Conservation (phyloP, 2,888 invertebrate genomes). For the Isotomurus palustris region DNA sequence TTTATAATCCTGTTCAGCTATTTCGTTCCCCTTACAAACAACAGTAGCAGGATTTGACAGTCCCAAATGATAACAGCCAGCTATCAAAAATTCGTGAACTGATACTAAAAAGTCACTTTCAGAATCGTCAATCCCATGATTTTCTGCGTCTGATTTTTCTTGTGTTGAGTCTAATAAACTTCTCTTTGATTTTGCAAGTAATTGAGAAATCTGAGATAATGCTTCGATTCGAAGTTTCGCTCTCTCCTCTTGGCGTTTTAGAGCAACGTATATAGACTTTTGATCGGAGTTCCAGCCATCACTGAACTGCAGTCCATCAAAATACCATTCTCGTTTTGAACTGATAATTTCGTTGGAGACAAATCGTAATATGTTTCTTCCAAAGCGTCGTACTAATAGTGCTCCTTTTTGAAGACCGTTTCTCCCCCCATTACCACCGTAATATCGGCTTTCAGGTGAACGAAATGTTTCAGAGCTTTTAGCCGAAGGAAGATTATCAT, state of each 20-base stretch:
- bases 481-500: constrained; percentile 6
- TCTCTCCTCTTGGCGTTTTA: constrained; percentile 40
- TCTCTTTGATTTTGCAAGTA: constrained; percentile 30
- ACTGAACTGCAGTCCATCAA: constrained; percentile 1
- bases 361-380: constrained; percentile 35
- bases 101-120: constrained; percentile 36
- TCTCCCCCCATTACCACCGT: neutral
- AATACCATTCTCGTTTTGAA: constrained; percentile 34
- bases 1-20: constrained; percentile 45
- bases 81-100: constrained; percentile 56
- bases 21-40: neutral
- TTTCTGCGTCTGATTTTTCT: neutral
- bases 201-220: constrained; percentile 32
- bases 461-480: constrained; percentile 35
- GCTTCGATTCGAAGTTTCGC: constrained; percentile 42
- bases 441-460: constrained; percentile 20
- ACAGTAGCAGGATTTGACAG: constrained; percentile 35
- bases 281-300: constrained; percentile 42
- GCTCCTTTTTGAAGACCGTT: constrained; percentile 8
- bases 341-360: constrained; percentile 28
- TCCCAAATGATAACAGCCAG: constrained; percentile 56
- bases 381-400: constrained; percentile 25
- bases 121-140: constrained; percentile 2
- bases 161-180: constrained; percentile 9
- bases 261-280: constrained; percentile 23